Percentiles rank a stretch among this genome's conserved stretches.
phyloP scores from a whole-genome alignment of 2,113 vertebrate species.

The Nyctereutes procyonoides region DNA sequence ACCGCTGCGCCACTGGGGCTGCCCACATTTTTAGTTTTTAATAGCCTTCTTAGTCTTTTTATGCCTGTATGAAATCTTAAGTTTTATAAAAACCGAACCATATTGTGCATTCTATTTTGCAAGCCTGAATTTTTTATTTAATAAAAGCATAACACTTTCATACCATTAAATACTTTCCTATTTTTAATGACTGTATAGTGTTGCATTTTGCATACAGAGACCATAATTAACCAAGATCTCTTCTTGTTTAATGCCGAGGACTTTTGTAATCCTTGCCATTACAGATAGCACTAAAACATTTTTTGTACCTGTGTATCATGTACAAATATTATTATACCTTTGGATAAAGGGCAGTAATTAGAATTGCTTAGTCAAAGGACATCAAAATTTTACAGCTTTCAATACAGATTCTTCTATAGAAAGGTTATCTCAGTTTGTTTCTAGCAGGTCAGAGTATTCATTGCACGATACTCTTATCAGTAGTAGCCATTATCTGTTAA shows the following conservation, averaged over 20 bases:
- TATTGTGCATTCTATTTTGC: background rate
- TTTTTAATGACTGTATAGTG: background rate
- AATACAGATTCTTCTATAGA: background rate
- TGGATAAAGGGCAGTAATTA: slow-evolving; percentile 13
- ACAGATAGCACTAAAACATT: slow-evolving; percentile 16
- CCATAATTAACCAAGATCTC: background rate
- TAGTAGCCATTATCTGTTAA: slow-evolving; percentile 9
- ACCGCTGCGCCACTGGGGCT: too few relatives aligned
- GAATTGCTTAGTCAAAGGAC: background rate
- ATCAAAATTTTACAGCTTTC: slow-evolving; percentile 24
- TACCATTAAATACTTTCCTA: background rate
- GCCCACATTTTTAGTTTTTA: slow-evolving; percentile 1
- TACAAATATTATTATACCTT: background rate
- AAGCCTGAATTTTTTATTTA: slow-evolving; percentile 4
- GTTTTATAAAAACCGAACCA: background rate
- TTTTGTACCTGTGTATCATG: background rate
- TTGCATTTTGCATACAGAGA: background rate
- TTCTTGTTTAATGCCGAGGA: background rate
- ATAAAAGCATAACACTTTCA: background rate
- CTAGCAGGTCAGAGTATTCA: background rate
- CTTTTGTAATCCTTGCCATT: background rate
- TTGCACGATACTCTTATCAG: background rate
- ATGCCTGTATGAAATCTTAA: background rate
- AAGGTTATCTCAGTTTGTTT: background rate
- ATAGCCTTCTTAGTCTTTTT: background rate